These are phyloP conservation scores for Agelaius phoeniceus DNA, from an alignment of 2,113 vertebrate genomes.

Conservation along the genomic window DNA sequence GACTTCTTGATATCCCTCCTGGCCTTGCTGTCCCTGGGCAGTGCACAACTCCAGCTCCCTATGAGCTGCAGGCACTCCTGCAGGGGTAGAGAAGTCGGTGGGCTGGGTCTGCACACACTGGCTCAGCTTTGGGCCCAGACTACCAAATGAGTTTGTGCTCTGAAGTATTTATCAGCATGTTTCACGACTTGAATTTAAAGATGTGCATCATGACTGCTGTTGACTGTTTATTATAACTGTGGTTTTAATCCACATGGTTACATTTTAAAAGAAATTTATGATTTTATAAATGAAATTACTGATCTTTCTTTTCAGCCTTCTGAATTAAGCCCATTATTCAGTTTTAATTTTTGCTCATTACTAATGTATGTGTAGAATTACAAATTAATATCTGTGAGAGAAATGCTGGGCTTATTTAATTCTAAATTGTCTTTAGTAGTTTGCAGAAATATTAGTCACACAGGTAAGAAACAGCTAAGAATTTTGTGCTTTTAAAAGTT, in stretches of 20 bases:
- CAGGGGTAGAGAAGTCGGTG: rapidly evolving
- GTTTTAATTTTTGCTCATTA: neutral
- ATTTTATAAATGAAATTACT: neutral
- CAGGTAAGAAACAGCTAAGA: neutral
- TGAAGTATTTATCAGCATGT: neutral
- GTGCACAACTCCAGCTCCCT: neutral
- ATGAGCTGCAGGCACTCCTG: rapidly evolving
- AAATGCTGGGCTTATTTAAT: neutral
- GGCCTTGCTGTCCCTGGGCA: neutral
- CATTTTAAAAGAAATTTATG: neutral
- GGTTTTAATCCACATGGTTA: neutral
- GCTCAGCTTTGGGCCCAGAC: neutral
- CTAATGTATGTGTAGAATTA: neutral
- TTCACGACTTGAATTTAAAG: neutral
- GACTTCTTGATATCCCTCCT: neutral
- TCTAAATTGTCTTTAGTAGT: neutral
- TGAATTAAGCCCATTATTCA: neutral
- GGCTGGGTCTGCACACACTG: neutral
- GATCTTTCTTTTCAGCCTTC: neutral
- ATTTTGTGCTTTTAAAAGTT: neutral
- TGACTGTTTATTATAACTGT: neutral
- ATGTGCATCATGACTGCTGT: neutral
- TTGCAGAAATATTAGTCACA: neutral
- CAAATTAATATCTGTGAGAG: neutral
- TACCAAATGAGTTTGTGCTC: neutral